Conservation (phyloP, 2,113 vertebrate genomes). For the Neomonachus schauinslandi region DNA sequence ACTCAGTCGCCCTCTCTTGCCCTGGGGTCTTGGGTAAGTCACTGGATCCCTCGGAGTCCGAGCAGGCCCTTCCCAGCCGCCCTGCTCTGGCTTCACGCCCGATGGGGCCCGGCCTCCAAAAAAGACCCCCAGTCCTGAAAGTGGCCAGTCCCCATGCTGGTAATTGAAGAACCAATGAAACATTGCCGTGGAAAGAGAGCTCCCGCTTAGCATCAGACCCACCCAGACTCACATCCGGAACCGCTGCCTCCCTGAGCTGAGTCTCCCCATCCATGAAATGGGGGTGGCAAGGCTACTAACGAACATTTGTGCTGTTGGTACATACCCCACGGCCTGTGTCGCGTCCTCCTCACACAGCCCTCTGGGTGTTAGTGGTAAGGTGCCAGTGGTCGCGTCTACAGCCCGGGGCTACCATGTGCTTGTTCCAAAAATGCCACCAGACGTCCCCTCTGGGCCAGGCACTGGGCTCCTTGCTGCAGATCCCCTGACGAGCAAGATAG, state of each 20-base stretch:
- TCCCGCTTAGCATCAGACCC: fast-evolving
- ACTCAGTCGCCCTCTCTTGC: neutral
- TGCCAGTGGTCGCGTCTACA: fast-evolving
- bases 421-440: neutral
- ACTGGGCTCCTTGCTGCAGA: fast-evolving
- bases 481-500: fast-evolving
- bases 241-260: neutral
- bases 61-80: neutral
- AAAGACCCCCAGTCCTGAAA: neutral
- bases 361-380: fast-evolving
- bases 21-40: neutral
- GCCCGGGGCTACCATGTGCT: fast-evolving
- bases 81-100: fast-evolving
- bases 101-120: neutral
- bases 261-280: neutral
- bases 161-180: no score
- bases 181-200: fast-evolving
- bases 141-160: fast-evolving
- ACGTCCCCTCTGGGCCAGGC: neutral
- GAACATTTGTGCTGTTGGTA: fast-evolving
- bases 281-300: fast-evolving
- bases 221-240: fast-evolving
- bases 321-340: fast-evolving
- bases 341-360: fast-evolving
- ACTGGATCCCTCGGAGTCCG: neutral